Evolutionary conservation across 2,797 vertebrate genomes (phyloP), one percentile per base, ranked within the genome.

Genomic region (Sebastiscus albofasciatus): DNA sequence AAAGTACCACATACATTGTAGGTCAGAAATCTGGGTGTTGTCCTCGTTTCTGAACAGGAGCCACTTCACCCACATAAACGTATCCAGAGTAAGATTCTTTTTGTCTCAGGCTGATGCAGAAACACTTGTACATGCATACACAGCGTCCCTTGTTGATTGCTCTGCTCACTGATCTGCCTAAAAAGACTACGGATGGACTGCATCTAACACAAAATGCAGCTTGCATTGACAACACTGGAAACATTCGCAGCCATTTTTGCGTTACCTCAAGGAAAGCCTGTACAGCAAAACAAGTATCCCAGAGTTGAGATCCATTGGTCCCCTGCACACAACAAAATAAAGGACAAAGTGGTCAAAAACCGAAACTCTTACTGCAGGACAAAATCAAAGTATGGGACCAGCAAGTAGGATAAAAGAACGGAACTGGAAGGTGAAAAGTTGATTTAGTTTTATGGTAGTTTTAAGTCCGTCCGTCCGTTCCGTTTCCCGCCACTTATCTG

Each of bases 301-400:
- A 99, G 52, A 98, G 91, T 90, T 99, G 99, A 22, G 99, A 99
- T 72, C 99, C 99, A 0, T 99, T 99, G 81, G 98, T 99, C 12
- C 98, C 98, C 99, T 99, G 85, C 18, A 67, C 4, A 58, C 26
- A 74, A 72, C 0, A 73, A 42, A 74, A 27, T 42, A 86, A 46
- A 76, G 9, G 12, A 56, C 4, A 39, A 75, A 42, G 8, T 18
- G 8, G 24, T 26, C n/a, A 70, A 76, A 75, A 3, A 14, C 7
- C 18, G 2, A 24, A 31, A 29, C 34, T 42, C 18, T 39, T 22
- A 18, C 6, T 18, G 27, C 5, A 22, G 39, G 3, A 75, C 6
- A 33, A 31, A 49, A 72, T n/a, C 52, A 68, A 56, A 5, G 54
- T 29, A 14, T 64, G 10, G 5, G 66, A 70, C 24, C 11, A 72